Evolutionary conservation across 2,888 invertebrate genomes (phyloP), one percentile per base, ranked within the genome.

Genomic region (Thysanoteuthis rhombus): DNA sequence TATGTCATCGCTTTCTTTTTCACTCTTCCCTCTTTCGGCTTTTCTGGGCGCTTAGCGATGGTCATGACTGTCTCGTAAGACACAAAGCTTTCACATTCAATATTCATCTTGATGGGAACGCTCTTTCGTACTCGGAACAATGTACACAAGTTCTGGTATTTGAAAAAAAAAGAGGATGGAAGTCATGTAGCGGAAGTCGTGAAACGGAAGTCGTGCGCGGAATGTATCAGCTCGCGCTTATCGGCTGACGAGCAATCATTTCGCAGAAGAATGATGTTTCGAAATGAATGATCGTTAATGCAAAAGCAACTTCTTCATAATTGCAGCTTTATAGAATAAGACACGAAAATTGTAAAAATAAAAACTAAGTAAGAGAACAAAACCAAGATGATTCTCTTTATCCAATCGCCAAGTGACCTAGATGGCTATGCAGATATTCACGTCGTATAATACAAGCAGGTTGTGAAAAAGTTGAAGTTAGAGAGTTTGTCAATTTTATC

Each of bases 41-140:
- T 75, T 75, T 75, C 75, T 75, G 75, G 75, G 75, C 75, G 75
- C 75, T 75, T n/a, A 75, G 75, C 75, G 75, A 75, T 75, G 75
- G 75, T 75, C 75, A 75, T 75, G 75, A 75, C 75, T 75, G 75
- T 75, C 75, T 75, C 75, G n/a, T n/a, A 75, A 75, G 75, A 75
- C 75, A 75, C 75, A 75, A 75, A 75, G 75, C 75, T n/a, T 75
- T n/a, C 12, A 75, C 75, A n/a, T 75, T n/a, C 75, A 75, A 75
- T n/a, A n/a, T 75, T 75, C 75, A 75, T 75, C 75, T 36, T 36
- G 75, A 75, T 75, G 75, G 32, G 16, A 75, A 75, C 75, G 16
- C 36, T 75, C 75, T 75, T 75, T 75, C 75, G 75, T 12, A 75
- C 75, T 75, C 75, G 3, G 75, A 75, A 75, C 75, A 75, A 75